phyloP scores from a whole-genome alignment of 2,888 invertebrate genomes.

The Ctena decussata region DNA sequence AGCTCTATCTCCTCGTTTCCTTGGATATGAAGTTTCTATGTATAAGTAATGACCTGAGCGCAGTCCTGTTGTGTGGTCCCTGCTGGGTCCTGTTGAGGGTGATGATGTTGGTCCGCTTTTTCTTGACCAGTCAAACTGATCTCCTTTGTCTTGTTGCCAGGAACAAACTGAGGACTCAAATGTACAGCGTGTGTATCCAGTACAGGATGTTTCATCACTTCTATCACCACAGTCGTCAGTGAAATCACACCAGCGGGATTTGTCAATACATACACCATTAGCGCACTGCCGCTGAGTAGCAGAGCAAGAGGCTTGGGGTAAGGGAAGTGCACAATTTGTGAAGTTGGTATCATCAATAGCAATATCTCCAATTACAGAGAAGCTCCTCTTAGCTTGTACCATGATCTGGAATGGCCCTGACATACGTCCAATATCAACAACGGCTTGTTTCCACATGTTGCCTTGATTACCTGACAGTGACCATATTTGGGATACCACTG shows the following conservation, averaged over 20 bases:
- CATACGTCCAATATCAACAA: slow-evolving; percentile 79
- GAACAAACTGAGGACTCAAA: slow-evolving; percentile 82
- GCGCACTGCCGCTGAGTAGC: slow-evolving; percentile 63
- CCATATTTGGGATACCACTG: slow-evolving; percentile 64
- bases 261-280: slow-evolving; percentile 78
- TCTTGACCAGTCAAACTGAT: slow-evolving; percentile 79
- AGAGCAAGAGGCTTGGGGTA: slow-evolving; percentile 67
- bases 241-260: slow-evolving; percentile 78
- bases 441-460: slow-evolving; percentile 73
- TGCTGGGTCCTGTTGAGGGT: slow-evolving; percentile 72
- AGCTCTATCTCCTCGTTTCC: slow-evolving; percentile 76
- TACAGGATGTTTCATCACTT: slow-evolving; percentile 70
- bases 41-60: slow-evolving; percentile 81
- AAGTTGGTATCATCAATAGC: slow-evolving; percentile 82
- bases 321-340: slow-evolving; percentile 76
- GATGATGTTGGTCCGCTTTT: slow-evolving; percentile 67
- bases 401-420: slow-evolving; percentile 71
- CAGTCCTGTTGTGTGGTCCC: slow-evolving; percentile 76
- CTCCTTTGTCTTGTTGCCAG: slow-evolving; percentile 79
- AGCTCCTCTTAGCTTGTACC: slow-evolving; percentile 73
- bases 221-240: slow-evolving; percentile 83
- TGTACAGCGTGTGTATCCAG: slow-evolving; percentile 69
- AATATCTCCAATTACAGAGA: slow-evolving; percentile 72
- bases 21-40: slow-evolving; percentile 81
- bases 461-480: slow-evolving; percentile 60